A percentile compares a stretch with the other conserved stretches of the same genome.
Conservation (phyloP, 2,113 vertebrate species). For the Zosterops lateralis region DNA sequence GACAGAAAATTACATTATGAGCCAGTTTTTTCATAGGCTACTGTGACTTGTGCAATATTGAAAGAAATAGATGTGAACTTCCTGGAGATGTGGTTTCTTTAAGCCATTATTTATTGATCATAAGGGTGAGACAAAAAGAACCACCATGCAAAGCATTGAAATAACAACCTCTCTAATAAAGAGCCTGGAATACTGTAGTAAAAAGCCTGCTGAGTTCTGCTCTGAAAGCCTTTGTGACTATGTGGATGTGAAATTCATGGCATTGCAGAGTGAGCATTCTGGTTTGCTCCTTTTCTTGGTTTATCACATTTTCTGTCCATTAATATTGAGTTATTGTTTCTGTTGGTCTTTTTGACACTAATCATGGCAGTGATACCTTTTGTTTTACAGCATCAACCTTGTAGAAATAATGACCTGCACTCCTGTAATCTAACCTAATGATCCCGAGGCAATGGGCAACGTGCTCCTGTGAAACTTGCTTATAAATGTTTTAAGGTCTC, state of each 20-base stretch:
- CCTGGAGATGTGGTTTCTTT: background rate
- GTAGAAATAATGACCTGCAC: background rate
- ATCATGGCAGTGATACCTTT: background rate
- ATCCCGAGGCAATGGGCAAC: background rate
- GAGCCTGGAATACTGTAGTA: rapidly evolving
- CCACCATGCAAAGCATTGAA: background rate
- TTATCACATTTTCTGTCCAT: background rate
- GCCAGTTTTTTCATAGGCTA: background rate
- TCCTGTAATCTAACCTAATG: background rate
- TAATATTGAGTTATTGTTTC: background rate
- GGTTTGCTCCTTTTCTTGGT: background rate
- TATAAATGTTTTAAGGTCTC: background rate
- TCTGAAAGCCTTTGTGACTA: background rate
- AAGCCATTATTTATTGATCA: background rate
- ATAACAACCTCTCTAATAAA: background rate
- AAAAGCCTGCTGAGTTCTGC: background rate
- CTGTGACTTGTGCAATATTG: background rate
- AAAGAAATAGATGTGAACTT: background rate
- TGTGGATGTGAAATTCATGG: background rate
- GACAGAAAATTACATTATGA: background rate
- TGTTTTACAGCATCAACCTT: background rate
- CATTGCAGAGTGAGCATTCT: background rate
- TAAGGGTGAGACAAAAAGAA: background rate
- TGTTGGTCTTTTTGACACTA: background rate
- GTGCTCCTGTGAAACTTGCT: background rate